Base-by-base conservation (phyloP, 2,113 vertebrate genomes). In the Panurus biarmicus region DNA sequence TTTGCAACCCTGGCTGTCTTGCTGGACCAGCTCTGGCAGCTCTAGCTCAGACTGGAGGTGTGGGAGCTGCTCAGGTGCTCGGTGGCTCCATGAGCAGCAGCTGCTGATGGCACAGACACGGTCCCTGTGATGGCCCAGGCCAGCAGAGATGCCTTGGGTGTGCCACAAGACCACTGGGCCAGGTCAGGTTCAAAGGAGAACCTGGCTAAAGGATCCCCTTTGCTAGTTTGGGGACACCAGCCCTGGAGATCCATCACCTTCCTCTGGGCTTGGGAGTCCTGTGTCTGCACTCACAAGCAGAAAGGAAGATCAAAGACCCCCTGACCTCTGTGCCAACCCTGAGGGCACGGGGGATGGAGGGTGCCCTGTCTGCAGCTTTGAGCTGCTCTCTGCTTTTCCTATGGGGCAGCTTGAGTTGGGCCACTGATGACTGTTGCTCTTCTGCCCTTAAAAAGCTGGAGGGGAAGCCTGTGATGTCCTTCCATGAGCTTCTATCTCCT, bases 1-100 rank as follows among this genome's bases (percentile, higher is more conserved):
- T 96, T 95, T 96, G 95, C 94, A 96, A 82, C 45, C 90, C 31
- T 70, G 92, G 78, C 78, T 44, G 67, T 58, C 96, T 73, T 35
- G 95, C 92, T 72, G 62, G 93, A 84, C 96, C 85, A 93, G 95
- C 90, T 91, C 74, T 10, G 69, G 81, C 72, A 88, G 79, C 79
- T 76, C 1, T 1, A 20, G 64, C 58, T 61, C 74, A 33, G 44
- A 48, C 77, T 91, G 93, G 65, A 89, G 91, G 89, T 89, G 93
- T 94, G 94, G 70, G 85, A 94, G 90, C 78, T 71, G 20, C 53
- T 56, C 8, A 12, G 74, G 87, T 50, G 15, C 38, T 40, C 0
- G 0, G 36, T 65, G 54, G 36, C 60, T 73, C 48, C 0, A 0
- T 17, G 42, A 65, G 80, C 50, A 86, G 84, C 64, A 83, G 62